Percentiles rank a stretch among this genome's conserved stretches.
These are phyloP conservation scores for Pseudomyrmex flavicornis DNA, from an alignment of 1,140 invertebrate genomes.

Conservation along the genomic window DNA sequence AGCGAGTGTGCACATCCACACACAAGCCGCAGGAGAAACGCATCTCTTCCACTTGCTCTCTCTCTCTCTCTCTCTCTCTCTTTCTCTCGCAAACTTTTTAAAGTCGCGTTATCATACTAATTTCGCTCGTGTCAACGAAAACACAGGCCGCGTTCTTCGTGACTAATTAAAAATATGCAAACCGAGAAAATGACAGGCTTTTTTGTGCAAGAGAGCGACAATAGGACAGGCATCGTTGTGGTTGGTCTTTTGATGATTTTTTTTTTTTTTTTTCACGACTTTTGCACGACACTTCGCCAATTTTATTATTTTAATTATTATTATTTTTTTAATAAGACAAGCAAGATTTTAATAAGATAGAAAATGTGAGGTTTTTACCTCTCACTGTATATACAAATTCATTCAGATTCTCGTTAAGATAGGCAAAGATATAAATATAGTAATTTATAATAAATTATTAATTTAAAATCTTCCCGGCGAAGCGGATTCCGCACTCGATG, in stretches of 20 bases:
- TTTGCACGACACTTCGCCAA: too few relatives aligned
- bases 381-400: too few relatives aligned
- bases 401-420: too few relatives aligned
- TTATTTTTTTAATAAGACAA: too few relatives aligned
- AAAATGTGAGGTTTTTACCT: too few relatives aligned
- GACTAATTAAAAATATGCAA: slow-evolving; percentile 53
- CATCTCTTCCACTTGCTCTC: slow-evolving; percentile 23
- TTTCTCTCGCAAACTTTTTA: slow-evolving; percentile 34
- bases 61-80: background rate
- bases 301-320: too few relatives aligned
- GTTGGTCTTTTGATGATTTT: too few relatives aligned
- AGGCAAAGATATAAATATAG: too few relatives aligned
- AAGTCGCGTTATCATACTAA: slow-evolving; percentile 47
- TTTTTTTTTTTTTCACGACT: too few relatives aligned
- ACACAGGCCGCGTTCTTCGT: slow-evolving; percentile 13
- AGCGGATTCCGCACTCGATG: background rate
- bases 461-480: background rate
- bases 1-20: background rate
- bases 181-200: slow-evolving; percentile 8
- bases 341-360: too few relatives aligned
- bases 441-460: too few relatives aligned
- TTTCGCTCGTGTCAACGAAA: background rate
- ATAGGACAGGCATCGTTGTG: too few relatives aligned
- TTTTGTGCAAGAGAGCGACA: background rate
- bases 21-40: slow-evolving; percentile 18